These are phyloP conservation scores for Dynastes grantii DNA, from an alignment of 2,888 invertebrate genomes.

Conservation along the genomic window DNA sequence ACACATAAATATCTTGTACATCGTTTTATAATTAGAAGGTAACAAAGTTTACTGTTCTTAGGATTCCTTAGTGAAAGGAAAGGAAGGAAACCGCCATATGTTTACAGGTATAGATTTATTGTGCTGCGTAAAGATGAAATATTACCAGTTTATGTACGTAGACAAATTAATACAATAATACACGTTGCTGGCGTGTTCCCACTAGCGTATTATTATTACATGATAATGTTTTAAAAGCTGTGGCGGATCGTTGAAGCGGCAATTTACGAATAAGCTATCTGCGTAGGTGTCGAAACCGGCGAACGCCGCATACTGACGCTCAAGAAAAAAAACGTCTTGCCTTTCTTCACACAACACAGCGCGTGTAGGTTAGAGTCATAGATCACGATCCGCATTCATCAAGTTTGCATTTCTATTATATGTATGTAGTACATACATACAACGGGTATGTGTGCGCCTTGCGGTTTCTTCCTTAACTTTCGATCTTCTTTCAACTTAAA, in stretches of 20 bases:
- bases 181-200: conserved; percentile 45
- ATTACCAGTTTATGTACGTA: conserved; percentile 31
- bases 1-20: background rate
- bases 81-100: conserved; percentile 3
- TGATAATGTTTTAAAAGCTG: conserved; percentile 49
- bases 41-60: background rate
- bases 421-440: background rate
- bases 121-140: conserved; percentile 28
- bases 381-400: conserved; percentile 49
- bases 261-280: conserved; percentile 27
- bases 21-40: background rate
- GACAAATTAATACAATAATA: conserved; percentile 52
- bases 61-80: conserved; percentile 5
- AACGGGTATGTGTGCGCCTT: background rate
- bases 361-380: conserved; percentile 40
- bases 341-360: conserved; percentile 37
- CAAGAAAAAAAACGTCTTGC: conserved; percentile 20
- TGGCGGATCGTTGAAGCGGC: conserved; percentile 37
- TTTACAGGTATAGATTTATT: conserved; percentile 19
- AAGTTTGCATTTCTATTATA: conserved; percentile 50
- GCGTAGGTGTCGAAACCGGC: conserved; percentile 38
- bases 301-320: conserved; percentile 17
- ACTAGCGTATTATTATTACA: conserved; percentile 47
- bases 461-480: conserved; percentile 26
- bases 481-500: background rate